Evolutionary conservation across 2,113 vertebrate species (phyloP).

Genomic region (Hemicordylus capensis): DNA sequence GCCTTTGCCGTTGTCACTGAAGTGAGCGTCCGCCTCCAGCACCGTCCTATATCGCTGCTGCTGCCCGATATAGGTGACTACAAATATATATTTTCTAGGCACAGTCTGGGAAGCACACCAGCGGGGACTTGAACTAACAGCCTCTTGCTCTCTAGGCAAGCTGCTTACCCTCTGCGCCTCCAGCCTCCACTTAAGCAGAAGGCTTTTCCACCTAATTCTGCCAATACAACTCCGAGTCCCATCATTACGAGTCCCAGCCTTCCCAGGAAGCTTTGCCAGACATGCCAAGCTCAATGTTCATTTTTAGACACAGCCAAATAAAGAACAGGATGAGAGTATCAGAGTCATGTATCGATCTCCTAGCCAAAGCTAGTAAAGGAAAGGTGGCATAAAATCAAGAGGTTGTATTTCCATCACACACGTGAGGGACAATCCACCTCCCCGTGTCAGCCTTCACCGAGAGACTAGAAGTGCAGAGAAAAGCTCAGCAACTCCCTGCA

Average conservation of each 20-base stretch:
- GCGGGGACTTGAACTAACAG: too few species aligned
- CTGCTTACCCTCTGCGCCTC: too few species aligned
- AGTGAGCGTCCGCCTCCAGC: too few species aligned
- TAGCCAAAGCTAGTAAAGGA: neutral
- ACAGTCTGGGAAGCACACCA: too few species aligned
- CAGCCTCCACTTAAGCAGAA: neutral
- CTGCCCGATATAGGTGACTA: too few species aligned
- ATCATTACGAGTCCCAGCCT: neutral
- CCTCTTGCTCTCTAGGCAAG: too few species aligned
- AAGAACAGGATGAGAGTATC: neutral
- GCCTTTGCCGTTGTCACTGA: too few species aligned
- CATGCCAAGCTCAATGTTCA: neutral
- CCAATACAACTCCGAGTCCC: neutral
- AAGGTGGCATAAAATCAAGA: neutral
- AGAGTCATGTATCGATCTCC: neutral
- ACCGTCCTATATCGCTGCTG: too few species aligned
- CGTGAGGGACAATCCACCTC: neutral
- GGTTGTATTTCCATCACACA: neutral
- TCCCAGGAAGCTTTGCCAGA: neutral
- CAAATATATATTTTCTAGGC: too few species aligned
- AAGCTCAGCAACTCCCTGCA: neutral
- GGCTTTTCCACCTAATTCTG: neutral
- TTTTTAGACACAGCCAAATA: neutral
- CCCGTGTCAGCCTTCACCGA: neutral
- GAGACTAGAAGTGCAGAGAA: neutral